Evolutionary conservation across 1,140 invertebrate species (phyloP), one percentile per base, ranked within the genome.

Genomic region (Vanessa atalanta): DNA sequence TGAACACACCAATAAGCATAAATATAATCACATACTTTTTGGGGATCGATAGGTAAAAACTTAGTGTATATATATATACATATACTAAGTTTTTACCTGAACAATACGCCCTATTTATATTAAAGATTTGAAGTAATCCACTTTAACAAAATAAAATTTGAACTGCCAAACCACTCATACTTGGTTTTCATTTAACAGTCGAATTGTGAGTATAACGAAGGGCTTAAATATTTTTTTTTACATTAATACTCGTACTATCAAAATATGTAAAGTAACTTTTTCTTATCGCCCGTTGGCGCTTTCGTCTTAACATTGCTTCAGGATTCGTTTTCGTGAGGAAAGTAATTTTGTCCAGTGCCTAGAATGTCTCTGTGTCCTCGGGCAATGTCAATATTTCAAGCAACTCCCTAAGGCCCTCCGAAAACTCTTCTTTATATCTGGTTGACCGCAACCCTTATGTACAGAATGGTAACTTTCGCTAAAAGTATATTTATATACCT

Each of bases 311-410:
- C 68, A 70, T 70, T 61, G 57, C 61, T 70, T 61, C 47, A 26
- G 26, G 15, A 63, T 63, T 57, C 68, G 68, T 23, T 48, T 70
- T 70, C 68, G 43, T 61, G 68, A 61, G 57, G 57, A 70, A 47
- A 70, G 68, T 70, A 70, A 70, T 70, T 70, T 70, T 57, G 57
- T 50, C 55, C 55, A 63, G 68, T 70, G 23, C 47, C 57, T 70
- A 50, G 68, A 70, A 57, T 70, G 23, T 20, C 47, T 70, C 43
- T 61, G 47, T 16, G 47, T 37, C 68, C 68, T 63, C 23, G 37
- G 68, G 68, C 68, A 13, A 70, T 63, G 68, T 37, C 68, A 63
- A 70, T 70, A 63, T 70, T 57, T 70, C 57, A 70, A 70, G 47
- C 26, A 47, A 61, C 61, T 70, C 68, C 68, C 68, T 15, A 43